Conservation (phyloP, 2,797 vertebrate species). For the Pygocentrus nattereri region DNA sequence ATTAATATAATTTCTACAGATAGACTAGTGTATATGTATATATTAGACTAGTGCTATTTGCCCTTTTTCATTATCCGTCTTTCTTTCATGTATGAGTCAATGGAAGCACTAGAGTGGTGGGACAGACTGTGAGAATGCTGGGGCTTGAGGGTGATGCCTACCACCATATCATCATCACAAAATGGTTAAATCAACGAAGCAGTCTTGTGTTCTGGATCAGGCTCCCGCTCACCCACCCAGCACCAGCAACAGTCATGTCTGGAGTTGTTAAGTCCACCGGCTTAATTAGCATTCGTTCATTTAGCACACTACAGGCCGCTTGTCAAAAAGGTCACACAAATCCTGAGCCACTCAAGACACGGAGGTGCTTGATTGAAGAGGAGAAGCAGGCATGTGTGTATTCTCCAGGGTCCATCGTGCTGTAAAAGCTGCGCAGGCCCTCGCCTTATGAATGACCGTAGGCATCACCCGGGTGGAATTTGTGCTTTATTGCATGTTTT, state of each 20-base stretch:
- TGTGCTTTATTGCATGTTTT: background rate
- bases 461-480: background rate
- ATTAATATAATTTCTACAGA: no score
- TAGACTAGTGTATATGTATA: no score
- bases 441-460: background rate
- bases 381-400: slow-evolving; percentile 8
- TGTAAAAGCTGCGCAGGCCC: background rate
- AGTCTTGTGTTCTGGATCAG: slow-evolving; percentile 33
- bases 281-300: slow-evolving; percentile 41
- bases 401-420: background rate
- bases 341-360: slow-evolving; percentile 29
- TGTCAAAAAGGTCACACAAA: slow-evolving; percentile 46
- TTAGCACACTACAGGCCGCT: slow-evolving; percentile 9
- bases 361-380: slow-evolving; percentile 18
- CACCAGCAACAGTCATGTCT: slow-evolving; percentile 4
- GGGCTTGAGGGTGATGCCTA: background rate
- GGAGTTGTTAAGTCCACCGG: slow-evolving; percentile 26
- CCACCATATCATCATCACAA: background rate
- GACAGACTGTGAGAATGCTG: background rate
- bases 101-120: background rate
- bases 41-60: no score
- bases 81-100: background rate
- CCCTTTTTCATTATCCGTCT: background rate
- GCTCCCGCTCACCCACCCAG: background rate
- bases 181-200: slow-evolving; percentile 32